A percentile compares a stretch with the other conserved stretches of the same genome.
These are phyloP conservation scores for Cataglyphis hispanica DNA, from an alignment of 1,140 invertebrate species.

Conservation along the genomic window DNA sequence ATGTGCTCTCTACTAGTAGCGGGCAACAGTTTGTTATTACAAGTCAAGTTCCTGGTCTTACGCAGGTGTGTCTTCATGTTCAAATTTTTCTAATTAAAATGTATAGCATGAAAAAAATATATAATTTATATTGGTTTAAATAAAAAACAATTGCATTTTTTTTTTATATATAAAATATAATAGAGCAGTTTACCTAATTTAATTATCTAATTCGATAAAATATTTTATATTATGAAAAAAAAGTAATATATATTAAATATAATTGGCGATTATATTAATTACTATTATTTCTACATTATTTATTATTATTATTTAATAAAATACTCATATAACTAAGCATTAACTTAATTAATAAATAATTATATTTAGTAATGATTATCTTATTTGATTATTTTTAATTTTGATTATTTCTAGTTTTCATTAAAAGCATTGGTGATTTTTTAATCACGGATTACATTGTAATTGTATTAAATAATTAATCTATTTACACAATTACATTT, in stretches of 20 bases:
- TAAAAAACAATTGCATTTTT: neutral
- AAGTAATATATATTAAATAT: neutral
- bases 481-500: neutral
- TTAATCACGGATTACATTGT: neutral
- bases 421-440: neutral
- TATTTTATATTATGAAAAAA: neutral
- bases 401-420: neutral
- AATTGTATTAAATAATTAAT: slow-evolving; percentile 11
- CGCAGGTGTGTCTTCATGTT: slow-evolving; percentile 78
- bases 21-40: slow-evolving; percentile 86
- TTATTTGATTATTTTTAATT: slow-evolving; percentile 20
- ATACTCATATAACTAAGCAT: neutral
- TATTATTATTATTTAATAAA: neutral
- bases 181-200: slow-evolving; percentile 65
- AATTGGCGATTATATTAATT: neutral
- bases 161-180: neutral
- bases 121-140: neutral
- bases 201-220: neutral
- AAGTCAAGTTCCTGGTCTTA: slow-evolving; percentile 85
- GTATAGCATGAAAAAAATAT: neutral
- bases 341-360: neutral
- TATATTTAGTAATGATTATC: neutral
- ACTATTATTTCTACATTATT: slow-evolving; percentile 24
- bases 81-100: neutral
- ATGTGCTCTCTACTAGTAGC: slow-evolving; percentile 83